A percentile compares a stretch with the other conserved stretches of the same genome.
Conservation (phyloP, 2,888 invertebrate genomes). For the Apamea epomidion region DNA sequence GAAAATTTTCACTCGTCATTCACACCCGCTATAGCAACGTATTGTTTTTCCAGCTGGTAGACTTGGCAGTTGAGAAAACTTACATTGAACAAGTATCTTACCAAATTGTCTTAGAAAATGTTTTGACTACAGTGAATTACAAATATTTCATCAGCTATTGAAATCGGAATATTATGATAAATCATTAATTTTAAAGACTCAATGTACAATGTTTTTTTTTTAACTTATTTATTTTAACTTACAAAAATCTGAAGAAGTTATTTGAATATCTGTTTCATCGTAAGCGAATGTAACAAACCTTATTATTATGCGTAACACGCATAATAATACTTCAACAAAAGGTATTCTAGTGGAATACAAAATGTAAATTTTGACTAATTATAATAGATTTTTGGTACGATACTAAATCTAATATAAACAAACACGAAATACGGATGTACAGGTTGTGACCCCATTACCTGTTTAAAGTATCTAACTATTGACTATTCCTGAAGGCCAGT, state of each 20-base stretch:
- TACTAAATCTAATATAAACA: background rate
- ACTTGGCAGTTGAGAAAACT: constrained; percentile 15
- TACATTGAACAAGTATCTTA: constrained; percentile 5
- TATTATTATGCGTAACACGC: constrained; percentile 5
- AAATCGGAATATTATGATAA: background rate
- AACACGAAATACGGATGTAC: background rate
- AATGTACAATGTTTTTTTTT: too few relatives aligned
- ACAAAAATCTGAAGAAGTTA: too few relatives aligned
- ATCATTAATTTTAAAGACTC: too few relatives aligned
- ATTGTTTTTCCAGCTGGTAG: constrained; percentile 26
- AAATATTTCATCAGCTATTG: background rate
- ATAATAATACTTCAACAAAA: constrained; percentile 11
- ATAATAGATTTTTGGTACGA: background rate
- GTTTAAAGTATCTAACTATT: background rate
- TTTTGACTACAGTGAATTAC: background rate
- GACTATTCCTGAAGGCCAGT: background rate
- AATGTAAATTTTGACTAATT: background rate
- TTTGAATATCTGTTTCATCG: background rate
- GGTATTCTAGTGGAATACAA: background rate
- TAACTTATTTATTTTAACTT: background rate
- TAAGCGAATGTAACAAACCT: constrained; percentile 1
- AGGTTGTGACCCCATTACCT: too few relatives aligned
- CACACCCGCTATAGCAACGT: background rate
- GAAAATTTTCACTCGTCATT: constrained; percentile 8
- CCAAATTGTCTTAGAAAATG: background rate